phyloP scores from a whole-genome alignment of 2,797 vertebrate genomes.

The Potorous gilbertii region DNA sequence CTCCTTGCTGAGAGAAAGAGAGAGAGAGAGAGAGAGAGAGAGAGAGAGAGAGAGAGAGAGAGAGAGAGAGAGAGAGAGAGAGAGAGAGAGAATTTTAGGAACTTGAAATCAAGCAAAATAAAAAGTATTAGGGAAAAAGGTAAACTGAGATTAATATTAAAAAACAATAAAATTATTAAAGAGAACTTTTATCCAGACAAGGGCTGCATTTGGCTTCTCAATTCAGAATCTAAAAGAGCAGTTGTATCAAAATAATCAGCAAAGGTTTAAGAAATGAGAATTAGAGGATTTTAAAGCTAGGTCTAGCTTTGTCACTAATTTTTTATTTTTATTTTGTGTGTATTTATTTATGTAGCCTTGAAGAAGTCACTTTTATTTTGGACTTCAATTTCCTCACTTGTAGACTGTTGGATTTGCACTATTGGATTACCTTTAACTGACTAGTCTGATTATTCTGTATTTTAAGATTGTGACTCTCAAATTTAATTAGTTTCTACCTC shows the following conservation, averaged over 20 bases:
- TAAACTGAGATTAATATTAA: too few relatives aligned
- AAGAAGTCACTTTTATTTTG: neutral
- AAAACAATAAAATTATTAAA: too few relatives aligned
- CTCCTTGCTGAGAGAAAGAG: neutral
- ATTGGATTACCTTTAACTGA: neutral
- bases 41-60: too few relatives aligned
- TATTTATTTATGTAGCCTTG: neutral
- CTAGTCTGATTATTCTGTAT: too few relatives aligned
- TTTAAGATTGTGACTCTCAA: neutral
- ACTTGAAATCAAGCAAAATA: neutral
- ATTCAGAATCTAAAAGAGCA: neutral
- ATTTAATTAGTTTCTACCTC: neutral
- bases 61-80: too few relatives aligned
- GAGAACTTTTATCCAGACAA: neutral
- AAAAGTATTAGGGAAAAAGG: neutral
- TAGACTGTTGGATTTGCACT: neutral
- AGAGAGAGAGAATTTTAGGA: neutral
- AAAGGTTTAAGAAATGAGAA: neutral
- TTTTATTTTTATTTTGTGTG: too few relatives aligned
- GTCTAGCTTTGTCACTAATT: neutral
- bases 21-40: neutral
- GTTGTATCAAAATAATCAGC: neutral
- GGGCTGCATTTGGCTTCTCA: neutral
- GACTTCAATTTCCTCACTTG: neutral
- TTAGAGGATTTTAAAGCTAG: neutral